These are phyloP conservation scores for Anthoscopus minutus DNA, from an alignment of 2,113 vertebrate species.

Conservation along the genomic window DNA sequence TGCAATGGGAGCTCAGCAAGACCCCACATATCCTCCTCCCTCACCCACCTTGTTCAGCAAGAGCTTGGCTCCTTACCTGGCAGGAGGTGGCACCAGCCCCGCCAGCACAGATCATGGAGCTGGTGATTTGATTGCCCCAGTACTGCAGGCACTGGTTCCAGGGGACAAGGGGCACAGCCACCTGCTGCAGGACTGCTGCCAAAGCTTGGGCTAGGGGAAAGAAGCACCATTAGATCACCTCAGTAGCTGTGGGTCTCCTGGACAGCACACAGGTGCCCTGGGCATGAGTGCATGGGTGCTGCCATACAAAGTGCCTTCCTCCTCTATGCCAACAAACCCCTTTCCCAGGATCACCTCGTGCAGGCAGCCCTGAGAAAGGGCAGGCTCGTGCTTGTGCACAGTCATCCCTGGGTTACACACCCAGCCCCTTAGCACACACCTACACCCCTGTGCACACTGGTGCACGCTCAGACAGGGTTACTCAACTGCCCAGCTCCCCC, in stretches of 20 bases:
- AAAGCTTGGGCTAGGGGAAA: neutral
- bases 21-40: neutral
- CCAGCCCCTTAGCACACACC: neutral
- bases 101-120: neutral
- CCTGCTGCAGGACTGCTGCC: neutral
- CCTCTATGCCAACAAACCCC: accelerated
- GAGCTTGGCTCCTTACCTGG: neutral
- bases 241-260: accelerated
- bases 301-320: accelerated
- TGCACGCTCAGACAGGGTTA: accelerated
- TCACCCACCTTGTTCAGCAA: neutral
- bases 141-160: neutral
- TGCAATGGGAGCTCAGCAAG: neutral
- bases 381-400: neutral
- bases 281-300: neutral
- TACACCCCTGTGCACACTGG: accelerated
- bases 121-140: slow-evolving; percentile 26
- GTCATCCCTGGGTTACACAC: neutral
- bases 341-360: accelerated
- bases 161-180: neutral
- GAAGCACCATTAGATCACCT: neutral
- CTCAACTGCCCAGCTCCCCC: neutral
- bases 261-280: neutral
- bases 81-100: neutral
- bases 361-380: neutral